Base-by-base conservation (phyloP, 2,113 vertebrate species). In the Grus americana region DNA sequence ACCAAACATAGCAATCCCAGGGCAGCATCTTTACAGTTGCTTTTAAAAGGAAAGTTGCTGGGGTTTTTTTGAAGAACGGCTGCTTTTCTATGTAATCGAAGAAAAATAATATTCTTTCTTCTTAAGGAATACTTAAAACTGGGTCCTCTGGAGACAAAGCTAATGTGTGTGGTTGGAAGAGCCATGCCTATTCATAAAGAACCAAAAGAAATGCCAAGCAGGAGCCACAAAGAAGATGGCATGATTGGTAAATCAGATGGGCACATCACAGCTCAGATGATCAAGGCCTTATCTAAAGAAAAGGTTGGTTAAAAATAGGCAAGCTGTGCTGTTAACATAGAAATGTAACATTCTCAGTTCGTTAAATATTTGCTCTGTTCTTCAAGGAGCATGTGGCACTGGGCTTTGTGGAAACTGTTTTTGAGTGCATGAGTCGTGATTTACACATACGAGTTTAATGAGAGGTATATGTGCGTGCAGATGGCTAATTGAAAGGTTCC, bases 221-320 rank as follows among this genome's bases (percentile, higher is more conserved):
- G 27, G 46, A 81, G 75, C n/a, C 26, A 70, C 12, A 22, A 5
- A 15, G 94, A 97, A 61, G 93, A 93, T 7, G 68, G 30, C 18
- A 7, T 20, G 22, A 16, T 3, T 46, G 85, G 44, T 46, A 92
- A 61, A 82, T 67, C 91, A 19, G 57, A 94, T 4, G 66, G 88
- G 67, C 88, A 24, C 20, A 95, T 98, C 70, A 98, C 98, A 21
- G 92, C 96, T 68, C 88, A 57, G 90, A 98, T 98, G 97, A 95
- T 98, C 84, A 97, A 96, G 74, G 95, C 97, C 30, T 90, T 96
- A 61, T 92, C 97, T 91, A 42, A 95, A 52, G 36, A 47, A 42
- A 61, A 94, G 40, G 10, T 40, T 61, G 34, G 38, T 88, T 54
- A 67, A 85, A 81, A 80, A 46, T 6, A 79, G 38, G 36, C 55